phyloP scores from a whole-genome alignment of 2,888 invertebrate species.

The Cataglyphis albicans region DNA sequence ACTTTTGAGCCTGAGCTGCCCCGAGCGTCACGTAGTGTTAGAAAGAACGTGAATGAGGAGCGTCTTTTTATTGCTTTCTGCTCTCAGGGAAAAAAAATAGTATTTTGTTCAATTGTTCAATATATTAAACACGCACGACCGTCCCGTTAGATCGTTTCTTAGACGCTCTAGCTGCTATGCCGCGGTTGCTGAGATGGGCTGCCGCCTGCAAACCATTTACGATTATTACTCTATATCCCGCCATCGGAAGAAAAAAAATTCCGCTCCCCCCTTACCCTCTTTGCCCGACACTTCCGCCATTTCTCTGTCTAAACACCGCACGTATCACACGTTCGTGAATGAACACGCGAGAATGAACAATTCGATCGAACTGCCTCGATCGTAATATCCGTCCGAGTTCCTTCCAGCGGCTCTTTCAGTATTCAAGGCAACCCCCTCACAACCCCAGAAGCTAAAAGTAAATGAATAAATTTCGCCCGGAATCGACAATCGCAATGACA shows the following conservation, averaged over 20 bases:
- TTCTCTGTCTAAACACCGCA: slow-evolving; percentile 70
- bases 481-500: slow-evolving; percentile 76
- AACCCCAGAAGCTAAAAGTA: slow-evolving; percentile 23
- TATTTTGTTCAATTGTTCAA: slow-evolving; percentile 76
- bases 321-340: slow-evolving; percentile 72
- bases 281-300: slow-evolving; percentile 40
- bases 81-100: slow-evolving; percentile 68
- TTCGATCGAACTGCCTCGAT: slow-evolving; percentile 36
- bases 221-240: slow-evolving; percentile 75
- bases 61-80: slow-evolving; percentile 68
- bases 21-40: slow-evolving; percentile 66
- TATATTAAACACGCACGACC: slow-evolving; percentile 73
- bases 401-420: slow-evolving; percentile 38
- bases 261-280: slow-evolving; percentile 1
- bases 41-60: slow-evolving; percentile 62
- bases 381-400: slow-evolving; percentile 54
- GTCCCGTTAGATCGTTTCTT: slow-evolving; percentile 80
- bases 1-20: slow-evolving; percentile 67
- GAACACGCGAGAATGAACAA: slow-evolving; percentile 58
- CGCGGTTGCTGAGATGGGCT: slow-evolving; percentile 84
- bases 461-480: slow-evolving; percentile 61
- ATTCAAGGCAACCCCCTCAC: slow-evolving; percentile 40
- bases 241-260: slow-evolving; percentile 57
- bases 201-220: slow-evolving; percentile 84
- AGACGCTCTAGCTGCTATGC: slow-evolving; percentile 83